Percentiles rank a stretch among this genome's conserved stretches.
These are phyloP conservation scores for Macrotis lagotis DNA, from an alignment of 2,113 vertebrate genomes.

Conservation along the genomic window DNA sequence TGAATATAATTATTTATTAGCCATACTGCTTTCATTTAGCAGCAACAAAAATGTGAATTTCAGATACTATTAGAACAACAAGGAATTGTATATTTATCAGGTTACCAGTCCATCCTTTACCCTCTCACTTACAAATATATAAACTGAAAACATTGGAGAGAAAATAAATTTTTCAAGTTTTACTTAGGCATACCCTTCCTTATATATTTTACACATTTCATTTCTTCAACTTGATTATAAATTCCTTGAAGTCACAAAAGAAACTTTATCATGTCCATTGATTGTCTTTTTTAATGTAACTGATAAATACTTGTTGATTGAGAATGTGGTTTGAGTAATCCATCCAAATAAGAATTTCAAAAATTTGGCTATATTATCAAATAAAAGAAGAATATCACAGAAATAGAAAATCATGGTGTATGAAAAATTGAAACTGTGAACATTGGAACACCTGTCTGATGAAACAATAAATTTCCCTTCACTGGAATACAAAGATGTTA, in stretches of 20 bases:
- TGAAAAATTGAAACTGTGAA: too few species aligned
- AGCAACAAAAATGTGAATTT: background rate
- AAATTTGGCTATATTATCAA: background rate
- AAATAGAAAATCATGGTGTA: background rate
- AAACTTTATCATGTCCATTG: background rate
- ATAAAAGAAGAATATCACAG: background rate
- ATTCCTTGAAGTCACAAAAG: background rate
- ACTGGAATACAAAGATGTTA: too few species aligned
- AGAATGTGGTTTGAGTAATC: background rate
- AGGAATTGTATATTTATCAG: background rate
- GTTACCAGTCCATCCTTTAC: background rate
- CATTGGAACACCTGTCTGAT: too few species aligned
- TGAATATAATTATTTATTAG: background rate
- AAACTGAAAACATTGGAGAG: background rate
- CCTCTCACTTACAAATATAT: background rate
- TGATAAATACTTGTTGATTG: background rate
- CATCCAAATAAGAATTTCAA: background rate
- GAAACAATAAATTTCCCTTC: too few species aligned
- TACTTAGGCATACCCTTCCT: background rate
- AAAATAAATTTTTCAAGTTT: background rate
- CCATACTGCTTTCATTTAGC: background rate
- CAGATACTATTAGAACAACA: background rate
- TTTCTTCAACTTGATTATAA: background rate
- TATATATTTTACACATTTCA: background rate
- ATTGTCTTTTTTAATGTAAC: background rate